A percentile compares a stretch with the other conserved stretches of the same genome.
Evolutionary conservation across 2,797 vertebrate genomes (phyloP).

Genomic region (Neosilurus mollespiculum): DNA sequence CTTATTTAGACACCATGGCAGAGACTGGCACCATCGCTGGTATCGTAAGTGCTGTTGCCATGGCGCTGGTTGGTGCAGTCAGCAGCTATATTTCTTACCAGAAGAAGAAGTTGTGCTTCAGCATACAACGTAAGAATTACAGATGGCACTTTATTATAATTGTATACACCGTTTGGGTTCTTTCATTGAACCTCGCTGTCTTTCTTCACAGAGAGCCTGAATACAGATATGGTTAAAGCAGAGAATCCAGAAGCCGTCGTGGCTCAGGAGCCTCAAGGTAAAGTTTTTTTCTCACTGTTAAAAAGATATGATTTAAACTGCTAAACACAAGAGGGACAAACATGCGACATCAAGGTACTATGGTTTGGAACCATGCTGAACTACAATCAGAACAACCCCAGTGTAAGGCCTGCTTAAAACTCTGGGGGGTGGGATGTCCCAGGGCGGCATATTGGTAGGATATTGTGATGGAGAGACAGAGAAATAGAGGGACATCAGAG

Average conservation of each 20-base stretch:
- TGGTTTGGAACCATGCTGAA: too few relatives aligned
- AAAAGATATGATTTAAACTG: background rate
- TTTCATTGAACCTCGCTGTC: background rate
- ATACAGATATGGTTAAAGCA: slow-evolving; percentile 84
- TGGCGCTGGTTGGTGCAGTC: slow-evolving; percentile 87
- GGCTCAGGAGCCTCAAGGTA: slow-evolving; percentile 92
- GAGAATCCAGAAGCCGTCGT: slow-evolving; percentile 87
- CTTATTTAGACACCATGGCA: slow-evolving; percentile 63
- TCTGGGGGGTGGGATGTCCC: too few relatives aligned
- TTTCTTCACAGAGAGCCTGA: slow-evolving; percentile 82
- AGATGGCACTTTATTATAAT: background rate
- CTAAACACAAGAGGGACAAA: background rate
- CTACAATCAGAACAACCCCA: too few relatives aligned
- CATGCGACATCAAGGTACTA: too few relatives aligned
- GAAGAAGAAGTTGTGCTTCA: slow-evolving; percentile 97
- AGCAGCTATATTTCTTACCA: slow-evolving; percentile 96
- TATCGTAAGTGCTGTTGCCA: slow-evolving; percentile 84
- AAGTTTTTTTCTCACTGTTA: background rate
- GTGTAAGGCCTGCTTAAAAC: too few relatives aligned
- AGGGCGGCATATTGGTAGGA: too few relatives aligned
- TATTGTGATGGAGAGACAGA: too few relatives aligned
- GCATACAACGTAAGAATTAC: slow-evolving; percentile 84
- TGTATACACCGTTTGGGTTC: background rate
- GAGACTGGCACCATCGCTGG: slow-evolving; percentile 90
- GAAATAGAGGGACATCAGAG: too few relatives aligned